Evolutionary conservation across 2,888 invertebrate genomes (phyloP).

Genomic region (Pyrrhosoma nymphula): DNA sequence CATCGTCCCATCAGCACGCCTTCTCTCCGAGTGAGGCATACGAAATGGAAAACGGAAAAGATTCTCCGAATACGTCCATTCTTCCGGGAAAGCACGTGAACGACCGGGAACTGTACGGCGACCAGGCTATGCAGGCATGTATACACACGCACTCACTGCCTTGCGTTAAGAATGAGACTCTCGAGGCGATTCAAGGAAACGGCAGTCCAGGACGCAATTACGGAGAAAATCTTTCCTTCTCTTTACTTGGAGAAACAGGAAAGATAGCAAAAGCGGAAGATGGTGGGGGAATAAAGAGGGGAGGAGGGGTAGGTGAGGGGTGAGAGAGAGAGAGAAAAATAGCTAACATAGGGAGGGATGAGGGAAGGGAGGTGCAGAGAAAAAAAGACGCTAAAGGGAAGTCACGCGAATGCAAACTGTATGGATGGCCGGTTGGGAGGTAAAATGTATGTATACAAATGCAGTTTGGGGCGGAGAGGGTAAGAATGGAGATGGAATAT

Average conservation of each 20-base stretch:
- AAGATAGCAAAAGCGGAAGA: conserved; percentile 2
- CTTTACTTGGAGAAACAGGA: conserved; percentile 26
- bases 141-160: not conserved
- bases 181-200: conserved; percentile 21
- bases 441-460: not conserved
- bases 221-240: conserved; percentile 49
- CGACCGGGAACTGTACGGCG: conserved; percentile 16
- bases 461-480: no score
- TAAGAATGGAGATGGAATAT: not conserved
- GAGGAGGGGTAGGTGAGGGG: not conserved
- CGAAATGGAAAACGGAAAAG: conserved; percentile 10
- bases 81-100: conserved; percentile 10
- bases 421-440: not conserved
- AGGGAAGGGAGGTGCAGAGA: not conserved
- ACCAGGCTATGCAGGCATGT: not conserved
- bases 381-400: no score
- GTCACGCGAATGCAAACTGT: not conserved
- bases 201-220: conserved; percentile 45
- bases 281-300: not conserved
- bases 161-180: conserved; percentile 12
- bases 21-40: not conserved
- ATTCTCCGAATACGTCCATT: not conserved
- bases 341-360: not conserved
- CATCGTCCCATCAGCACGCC: no score
- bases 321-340: not conserved